Conservation (phyloP, 2,113 vertebrate genomes). For the Saimiri boliviensis region DNA sequence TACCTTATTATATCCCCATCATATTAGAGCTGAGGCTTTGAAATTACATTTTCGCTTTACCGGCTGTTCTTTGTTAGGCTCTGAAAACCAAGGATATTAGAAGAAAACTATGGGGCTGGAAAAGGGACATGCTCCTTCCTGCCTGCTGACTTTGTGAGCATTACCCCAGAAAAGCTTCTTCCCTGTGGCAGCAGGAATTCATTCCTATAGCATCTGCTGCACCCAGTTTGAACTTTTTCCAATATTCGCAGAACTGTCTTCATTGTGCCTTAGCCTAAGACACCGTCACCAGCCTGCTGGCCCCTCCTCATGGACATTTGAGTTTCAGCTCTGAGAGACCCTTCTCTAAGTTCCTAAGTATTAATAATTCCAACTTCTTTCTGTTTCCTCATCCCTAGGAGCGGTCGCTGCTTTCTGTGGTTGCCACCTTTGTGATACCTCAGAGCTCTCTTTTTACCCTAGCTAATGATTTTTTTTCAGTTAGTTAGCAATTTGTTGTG, state of each 20-base stretch:
- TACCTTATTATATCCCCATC: background rate
- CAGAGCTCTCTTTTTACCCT: background rate
- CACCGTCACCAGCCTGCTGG: background rate
- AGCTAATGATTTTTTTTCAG: background rate
- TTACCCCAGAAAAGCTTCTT: background rate
- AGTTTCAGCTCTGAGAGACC: background rate
- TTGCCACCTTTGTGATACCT: background rate
- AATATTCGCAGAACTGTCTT: background rate
- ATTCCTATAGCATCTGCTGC: background rate
- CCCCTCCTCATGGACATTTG: background rate
- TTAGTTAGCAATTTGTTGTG: background rate
- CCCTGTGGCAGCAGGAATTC: background rate
- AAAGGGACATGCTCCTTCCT: background rate
- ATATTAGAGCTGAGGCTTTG: too few species aligned
- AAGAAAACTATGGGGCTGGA: background rate
- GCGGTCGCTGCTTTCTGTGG: background rate
- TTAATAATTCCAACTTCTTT: background rate
- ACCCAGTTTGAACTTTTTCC: background rate
- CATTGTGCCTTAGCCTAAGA: background rate
- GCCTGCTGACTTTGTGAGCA: background rate
- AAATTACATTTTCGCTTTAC: background rate
- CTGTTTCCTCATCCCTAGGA: background rate
- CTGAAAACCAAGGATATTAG: background rate
- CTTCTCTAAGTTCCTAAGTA: background rate
- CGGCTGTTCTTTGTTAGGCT: too few species aligned